These are phyloP conservation scores for Dascillus cervinus DNA, from an alignment of 2,888 invertebrate species.

Conservation along the genomic window DNA sequence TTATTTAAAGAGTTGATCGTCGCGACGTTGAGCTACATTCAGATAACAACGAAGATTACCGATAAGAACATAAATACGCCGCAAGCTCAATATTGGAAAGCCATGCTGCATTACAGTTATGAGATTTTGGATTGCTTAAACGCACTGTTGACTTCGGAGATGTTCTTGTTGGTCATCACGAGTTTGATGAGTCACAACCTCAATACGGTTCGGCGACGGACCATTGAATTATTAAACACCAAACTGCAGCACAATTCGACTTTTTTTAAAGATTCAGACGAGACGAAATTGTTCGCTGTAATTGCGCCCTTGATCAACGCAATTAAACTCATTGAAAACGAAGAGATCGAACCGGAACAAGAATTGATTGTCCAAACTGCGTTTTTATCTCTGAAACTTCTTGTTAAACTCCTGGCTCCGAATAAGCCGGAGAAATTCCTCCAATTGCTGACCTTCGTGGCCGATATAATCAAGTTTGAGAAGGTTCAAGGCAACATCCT, in stretches of 20 bases:
- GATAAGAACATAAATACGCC: conserved; percentile 53
- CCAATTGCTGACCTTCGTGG: conserved; percentile 59
- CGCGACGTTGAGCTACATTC: conserved; percentile 58
- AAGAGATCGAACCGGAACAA: conserved; percentile 47
- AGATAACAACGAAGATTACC: conserved; percentile 53
- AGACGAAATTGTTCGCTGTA: conserved; percentile 46
- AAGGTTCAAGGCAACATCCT: conserved; percentile 54
- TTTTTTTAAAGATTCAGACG: conserved; percentile 48
- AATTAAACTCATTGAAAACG: conserved; percentile 46
- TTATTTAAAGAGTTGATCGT: conserved; percentile 64
- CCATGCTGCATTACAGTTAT: conserved; percentile 68
- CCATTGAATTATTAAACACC: conserved; percentile 76
- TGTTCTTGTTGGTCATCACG: conserved; percentile 72
- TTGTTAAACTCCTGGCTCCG: conserved; percentile 65
- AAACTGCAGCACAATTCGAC: conserved; percentile 65
- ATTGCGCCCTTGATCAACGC: conserved; percentile 55
- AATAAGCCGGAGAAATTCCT: conserved; percentile 64
- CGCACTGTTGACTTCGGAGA: conserved; percentile 66
- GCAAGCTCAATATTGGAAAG: conserved; percentile 72
- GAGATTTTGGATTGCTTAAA: conserved; percentile 76
- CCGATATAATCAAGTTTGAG: conserved; percentile 50
- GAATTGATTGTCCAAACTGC: conserved; percentile 75
- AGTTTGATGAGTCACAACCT: conserved; percentile 65
- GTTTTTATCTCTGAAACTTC: conserved; percentile 70
- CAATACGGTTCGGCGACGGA: conserved; percentile 65